These are phyloP conservation scores for Shinisaurus crocodilurus DNA, from an alignment of 2,113 vertebrate genomes.

Conservation along the genomic window DNA sequence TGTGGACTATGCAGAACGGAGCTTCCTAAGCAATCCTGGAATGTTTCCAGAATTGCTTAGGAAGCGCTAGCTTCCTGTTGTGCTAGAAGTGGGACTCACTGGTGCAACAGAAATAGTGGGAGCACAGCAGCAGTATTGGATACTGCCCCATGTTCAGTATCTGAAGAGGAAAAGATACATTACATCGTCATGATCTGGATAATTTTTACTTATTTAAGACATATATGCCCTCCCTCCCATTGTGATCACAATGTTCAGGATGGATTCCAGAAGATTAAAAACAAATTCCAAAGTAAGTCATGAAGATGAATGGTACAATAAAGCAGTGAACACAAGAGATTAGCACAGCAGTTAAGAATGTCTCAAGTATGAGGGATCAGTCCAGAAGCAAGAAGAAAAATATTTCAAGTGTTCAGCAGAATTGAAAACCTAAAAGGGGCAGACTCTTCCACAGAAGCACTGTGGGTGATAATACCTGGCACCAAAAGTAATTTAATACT, in stretches of 20 bases:
- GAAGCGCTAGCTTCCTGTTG: too few species aligned
- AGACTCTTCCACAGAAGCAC: too few species aligned
- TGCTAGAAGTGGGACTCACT: too few species aligned
- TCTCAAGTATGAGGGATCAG: neutral
- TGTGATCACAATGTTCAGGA: neutral
- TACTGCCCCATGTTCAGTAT: neutral
- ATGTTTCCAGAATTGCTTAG: too few species aligned
- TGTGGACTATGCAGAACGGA: neutral
- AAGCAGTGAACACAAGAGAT: neutral
- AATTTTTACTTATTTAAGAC: neutral
- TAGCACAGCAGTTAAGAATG: neutral
- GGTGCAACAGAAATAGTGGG: too few species aligned
- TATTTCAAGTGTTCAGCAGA: too few species aligned
- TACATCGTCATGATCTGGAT: neutral
- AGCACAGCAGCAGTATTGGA: too few species aligned
- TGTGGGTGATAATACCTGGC: too few species aligned
- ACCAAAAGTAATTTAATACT: too few species aligned
- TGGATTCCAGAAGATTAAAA: neutral
- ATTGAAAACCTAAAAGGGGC: too few species aligned
- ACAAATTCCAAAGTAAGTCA: neutral
- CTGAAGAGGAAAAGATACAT: neutral
- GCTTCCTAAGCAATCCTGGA: too few species aligned
- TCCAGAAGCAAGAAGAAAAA: neutral
- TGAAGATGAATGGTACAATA: neutral
- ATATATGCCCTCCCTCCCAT: neutral